Percentiles rank a stretch among this genome's conserved stretches.
Evolutionary conservation across 37 sponge, comb jelly and placozoan genomes (phyloP).

Genomic region (Axinella damicornis): DNA sequence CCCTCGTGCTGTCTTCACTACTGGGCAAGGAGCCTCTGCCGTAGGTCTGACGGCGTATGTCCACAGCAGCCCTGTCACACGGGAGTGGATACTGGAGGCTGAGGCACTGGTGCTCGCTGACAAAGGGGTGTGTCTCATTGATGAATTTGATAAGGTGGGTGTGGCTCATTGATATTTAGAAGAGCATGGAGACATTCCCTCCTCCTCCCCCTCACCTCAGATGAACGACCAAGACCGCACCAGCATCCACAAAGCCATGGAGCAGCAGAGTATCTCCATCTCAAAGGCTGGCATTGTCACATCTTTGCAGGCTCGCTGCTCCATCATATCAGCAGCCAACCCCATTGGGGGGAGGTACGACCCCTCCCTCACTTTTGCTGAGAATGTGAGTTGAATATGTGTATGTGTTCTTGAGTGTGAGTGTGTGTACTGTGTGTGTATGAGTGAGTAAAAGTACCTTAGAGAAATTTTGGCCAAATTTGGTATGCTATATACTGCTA

Average conservation of each 20-base stretch:
- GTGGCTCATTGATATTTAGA: too few relatives aligned
- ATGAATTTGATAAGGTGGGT: constrained; percentile 98
- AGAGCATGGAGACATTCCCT: too few relatives aligned
- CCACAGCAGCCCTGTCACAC: constrained; percentile 95
- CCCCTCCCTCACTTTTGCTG: constrained; percentile 96
- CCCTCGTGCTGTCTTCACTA: constrained; percentile 95
- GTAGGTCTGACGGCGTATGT: constrained; percentile 99
- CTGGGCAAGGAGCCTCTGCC: constrained; percentile 97
- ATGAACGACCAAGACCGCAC: constrained; percentile 99
- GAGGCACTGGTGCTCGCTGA: constrained; percentile 99
- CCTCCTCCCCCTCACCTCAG: constrained; percentile 35
- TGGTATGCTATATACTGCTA: too few relatives aligned
- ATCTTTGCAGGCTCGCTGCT: constrained; percentile 96
- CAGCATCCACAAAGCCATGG: constrained; percentile 99
- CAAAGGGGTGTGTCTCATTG: constrained; percentile 98
- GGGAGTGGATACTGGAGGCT: constrained; percentile 99
- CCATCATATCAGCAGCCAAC: constrained; percentile 96
- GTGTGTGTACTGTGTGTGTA: too few relatives aligned
- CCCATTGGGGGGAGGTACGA: constrained; percentile 99
- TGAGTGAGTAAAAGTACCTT: too few relatives aligned
- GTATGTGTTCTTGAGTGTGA: too few relatives aligned
- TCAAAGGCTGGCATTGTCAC: constrained; percentile 99
- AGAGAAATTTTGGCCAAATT: too few relatives aligned
- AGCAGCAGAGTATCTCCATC: constrained; percentile 99
- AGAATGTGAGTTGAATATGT: constrained; percentile 91